phyloP scores from a whole-genome alignment of 2,113 vertebrate genomes.

The Lepus americanus region DNA sequence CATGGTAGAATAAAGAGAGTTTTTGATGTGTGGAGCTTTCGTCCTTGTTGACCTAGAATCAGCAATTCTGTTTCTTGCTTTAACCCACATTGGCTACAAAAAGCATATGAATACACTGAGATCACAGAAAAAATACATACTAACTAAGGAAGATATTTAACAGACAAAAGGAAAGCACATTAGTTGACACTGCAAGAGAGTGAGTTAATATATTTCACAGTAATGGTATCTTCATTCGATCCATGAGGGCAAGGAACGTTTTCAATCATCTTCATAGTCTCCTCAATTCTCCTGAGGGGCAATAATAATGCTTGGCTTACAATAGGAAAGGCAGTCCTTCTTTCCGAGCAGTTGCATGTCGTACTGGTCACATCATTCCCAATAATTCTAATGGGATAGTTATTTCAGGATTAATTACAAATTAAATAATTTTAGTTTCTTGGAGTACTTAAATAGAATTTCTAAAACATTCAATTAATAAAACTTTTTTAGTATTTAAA shows the following conservation, averaged over 20 bases:
- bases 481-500: not conserved
- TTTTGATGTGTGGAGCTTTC: slow-evolving; percentile 17
- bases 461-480: not conserved
- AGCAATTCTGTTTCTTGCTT: slow-evolving; percentile 30
- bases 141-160: slow-evolving; percentile 13
- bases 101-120: not conserved
- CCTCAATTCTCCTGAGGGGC: not conserved
- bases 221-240: not conserved
- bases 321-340: not conserved
- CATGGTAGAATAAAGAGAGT: not conserved
- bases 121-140: slow-evolving; percentile 33
- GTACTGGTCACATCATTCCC: not conserved
- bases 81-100: not conserved
- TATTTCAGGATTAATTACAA: not conserved
- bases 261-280: not conserved
- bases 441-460: not conserved
- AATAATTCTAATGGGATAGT: not conserved
- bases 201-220: not conserved
- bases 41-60: slow-evolving; percentile 55
- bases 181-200: not conserved
- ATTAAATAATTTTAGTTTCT: not conserved
- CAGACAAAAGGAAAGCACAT: not conserved
- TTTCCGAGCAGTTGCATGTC: not conserved
- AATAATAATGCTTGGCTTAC: not conserved
- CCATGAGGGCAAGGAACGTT: not conserved